Evolutionary conservation across 2,113 vertebrate species (phyloP).

Genomic region (Sula dactylatra): DNA sequence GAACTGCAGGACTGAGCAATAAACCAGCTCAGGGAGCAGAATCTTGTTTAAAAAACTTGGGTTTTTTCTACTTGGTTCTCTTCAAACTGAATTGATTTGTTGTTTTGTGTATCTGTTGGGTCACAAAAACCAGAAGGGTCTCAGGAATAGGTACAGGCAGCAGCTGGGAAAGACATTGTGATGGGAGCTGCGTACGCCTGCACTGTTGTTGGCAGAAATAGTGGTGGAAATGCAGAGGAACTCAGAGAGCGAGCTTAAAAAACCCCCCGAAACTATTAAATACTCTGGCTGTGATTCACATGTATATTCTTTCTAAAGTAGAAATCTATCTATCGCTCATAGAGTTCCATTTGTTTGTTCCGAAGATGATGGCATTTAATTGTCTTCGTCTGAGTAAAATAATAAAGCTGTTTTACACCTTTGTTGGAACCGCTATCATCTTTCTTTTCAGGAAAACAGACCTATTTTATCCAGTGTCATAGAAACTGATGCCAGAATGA

Average conservation of each 20-base stretch:
- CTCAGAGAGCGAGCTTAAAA: background rate
- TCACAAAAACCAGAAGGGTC: background rate
- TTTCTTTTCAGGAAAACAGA: conserved; percentile 9
- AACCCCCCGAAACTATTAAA: background rate
- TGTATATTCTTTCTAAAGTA: background rate
- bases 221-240: background rate
- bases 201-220: background rate
- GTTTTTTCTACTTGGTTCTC: background rate
- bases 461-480: conserved; percentile 24
- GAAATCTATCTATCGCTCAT: background rate
- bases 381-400: background rate
- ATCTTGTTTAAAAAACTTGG: accelerated
- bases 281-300: background rate
- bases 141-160: background rate
- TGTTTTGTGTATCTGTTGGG: background rate
- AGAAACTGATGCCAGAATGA: conserved; percentile 29
- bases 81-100: background rate
- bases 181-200: background rate
- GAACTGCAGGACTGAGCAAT: background rate
- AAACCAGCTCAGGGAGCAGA: background rate
- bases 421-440: background rate
- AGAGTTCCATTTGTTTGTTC: background rate
- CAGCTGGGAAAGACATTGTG: background rate
- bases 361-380: background rate
- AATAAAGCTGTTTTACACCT: background rate